Conservation (phyloP, 2,888 invertebrate genomes). For the Idaea biselata region DNA sequence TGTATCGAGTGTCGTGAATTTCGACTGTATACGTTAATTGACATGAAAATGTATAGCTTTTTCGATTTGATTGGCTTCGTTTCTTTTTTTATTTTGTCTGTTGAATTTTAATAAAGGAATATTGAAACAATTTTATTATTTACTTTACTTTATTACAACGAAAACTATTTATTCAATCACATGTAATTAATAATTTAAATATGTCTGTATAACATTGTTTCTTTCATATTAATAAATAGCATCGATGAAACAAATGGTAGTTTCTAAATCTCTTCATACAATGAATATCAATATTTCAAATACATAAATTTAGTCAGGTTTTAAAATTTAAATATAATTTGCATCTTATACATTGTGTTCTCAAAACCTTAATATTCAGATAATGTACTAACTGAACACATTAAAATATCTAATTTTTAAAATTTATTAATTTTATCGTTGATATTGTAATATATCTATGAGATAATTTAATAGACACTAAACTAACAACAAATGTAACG, state of each 20-base stretch:
- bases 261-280: slow-evolving; percentile 1
- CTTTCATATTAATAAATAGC: not conserved
- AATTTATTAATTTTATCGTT: slow-evolving; percentile 32
- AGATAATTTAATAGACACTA: slow-evolving; percentile 43
- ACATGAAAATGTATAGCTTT: slow-evolving; percentile 29
- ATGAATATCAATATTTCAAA: not conserved
- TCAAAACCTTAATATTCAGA: slow-evolving; percentile 6
- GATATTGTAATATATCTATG: slow-evolving; percentile 45
- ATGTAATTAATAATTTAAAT: slow-evolving; percentile 40
- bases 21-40: slow-evolving; percentile 56
- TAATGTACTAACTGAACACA: slow-evolving; percentile 66
- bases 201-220: slow-evolving; percentile 1
- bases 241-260: not conserved
- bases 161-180: slow-evolving; percentile 73
- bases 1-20: slow-evolving; percentile 56
- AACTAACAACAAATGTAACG: slow-evolving; percentile 43
- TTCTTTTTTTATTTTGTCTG: slow-evolving; percentile 17
- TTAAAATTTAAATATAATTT: slow-evolving; percentile 1
- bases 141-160: slow-evolving; percentile 68
- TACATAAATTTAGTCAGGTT: slow-evolving; percentile 1
- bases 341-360: not conserved
- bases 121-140: slow-evolving; percentile 26
- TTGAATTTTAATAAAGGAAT: slow-evolving; percentile 14
- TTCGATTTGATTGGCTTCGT: slow-evolving; percentile 31
- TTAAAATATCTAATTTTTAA: slow-evolving; percentile 49